Evolutionary conservation across 1,140 invertebrate genomes (phyloP), one percentile per base, ranked within the genome.

Genomic region (Agrypnia vestita): DNA sequence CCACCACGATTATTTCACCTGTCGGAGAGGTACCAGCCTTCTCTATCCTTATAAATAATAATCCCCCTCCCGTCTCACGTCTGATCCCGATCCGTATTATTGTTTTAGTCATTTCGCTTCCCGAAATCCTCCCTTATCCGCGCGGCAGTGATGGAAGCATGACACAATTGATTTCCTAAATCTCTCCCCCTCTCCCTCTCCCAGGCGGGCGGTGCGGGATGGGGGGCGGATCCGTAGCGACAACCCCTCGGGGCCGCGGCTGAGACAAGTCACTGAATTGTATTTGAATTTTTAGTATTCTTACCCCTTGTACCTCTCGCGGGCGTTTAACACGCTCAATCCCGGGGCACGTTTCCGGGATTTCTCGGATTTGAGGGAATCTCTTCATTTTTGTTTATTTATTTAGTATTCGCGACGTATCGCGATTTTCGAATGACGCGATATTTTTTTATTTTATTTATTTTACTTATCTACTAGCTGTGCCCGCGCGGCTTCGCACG

Each of bases 231-330:
- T 55, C n/a, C 19, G n/a, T 55, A 55, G 53, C 53, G n/a, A 15
- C n/a, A 17, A 55, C 53, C 53, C 59, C 59, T 15, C 12, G 17
- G 21, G 59, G 59, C 59, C 59, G 21, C 59, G 3, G 53, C 53
- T 55, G 53, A 55, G 53, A 55, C 53, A 55, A 55, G 53, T 55
- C 59, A 62, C 59, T 62, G 59, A 62, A 62, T 62, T 62, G 59
- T 62, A 62, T 62, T 62, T 62, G 59, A 62, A 62, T 62, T 62
- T 62, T 62, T 62, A 62, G 15, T 19, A 21, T 62, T 62, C 59
- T 62, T 25, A 62, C 59, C 19, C 21, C 25, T 62, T 25, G n/a
- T 21, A 62, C 59, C 47, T n/a, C 21, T 12, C 12, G 59, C 21
- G 15, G 6, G 3, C 59, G 59, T 62, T 62, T 62, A 62, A 62